Base-by-base conservation (phyloP, 2,888 invertebrate species). In the Agapostemon virescens region DNA sequence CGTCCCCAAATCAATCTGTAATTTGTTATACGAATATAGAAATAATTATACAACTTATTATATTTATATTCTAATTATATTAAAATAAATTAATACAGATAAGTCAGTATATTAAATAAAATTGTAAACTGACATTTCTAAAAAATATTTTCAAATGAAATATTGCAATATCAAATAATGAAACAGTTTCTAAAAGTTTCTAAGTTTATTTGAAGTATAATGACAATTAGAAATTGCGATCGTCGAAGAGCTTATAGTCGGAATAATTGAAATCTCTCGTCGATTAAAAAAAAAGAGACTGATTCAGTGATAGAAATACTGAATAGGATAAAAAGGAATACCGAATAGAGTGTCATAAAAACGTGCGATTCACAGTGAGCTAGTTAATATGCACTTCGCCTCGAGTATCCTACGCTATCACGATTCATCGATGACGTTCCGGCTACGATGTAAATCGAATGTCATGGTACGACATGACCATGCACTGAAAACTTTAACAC, bases 301-400 rank as follows among this genome's bases (percentile, higher is more conserved):
- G 36, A 36, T 13, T 63, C 63, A n/a, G 36, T 36, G n/a, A 67
- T 42, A 42, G 23, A 26, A 64, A 38, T 3, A 40, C 23, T 64
- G 23, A 38, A 63, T 38, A 38, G 38, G 42, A 66, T 66, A 66
- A 66, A 40, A 23, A 23, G 17, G 42, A 42, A 26, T 42, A 30
- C 40, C 30, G 40, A 26, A 67, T 38, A 40, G 66, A 40, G 23
- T 42, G 26, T 67, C 42, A 67, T 42, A 67, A 67, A 67, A 67
- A 40, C 33, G 26, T 42, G 23, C 17, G 66, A 40, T 42, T 26
- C 66, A 23, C 66, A 9, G n/a, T 40, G 23, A 17, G 40, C 42
- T 67, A n/a, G 38, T 67, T 55, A 67, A 42, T 67, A 67, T 42
- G 42, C 40, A 67, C 42, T 67, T 17, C 66, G 42, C 17, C 11